Base-by-base conservation (phyloP, 2,113 vertebrate species). In the Daboia siamensis region DNA sequence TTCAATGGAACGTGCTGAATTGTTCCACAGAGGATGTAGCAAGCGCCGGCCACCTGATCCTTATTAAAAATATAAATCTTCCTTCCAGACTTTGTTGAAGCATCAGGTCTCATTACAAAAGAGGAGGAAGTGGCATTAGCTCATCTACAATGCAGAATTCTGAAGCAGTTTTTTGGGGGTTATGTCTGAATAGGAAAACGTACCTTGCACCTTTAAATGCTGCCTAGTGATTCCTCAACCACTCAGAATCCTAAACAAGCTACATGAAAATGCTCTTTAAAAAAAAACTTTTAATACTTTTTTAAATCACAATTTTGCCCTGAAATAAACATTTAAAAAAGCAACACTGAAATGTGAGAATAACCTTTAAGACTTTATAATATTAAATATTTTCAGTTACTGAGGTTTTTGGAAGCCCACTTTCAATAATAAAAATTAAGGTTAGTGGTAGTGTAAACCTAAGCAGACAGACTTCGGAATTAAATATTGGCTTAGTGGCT, bases 41-140 rank as follows among this genome's bases (percentile, higher is more conserved):
- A 89, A 51, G 92, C 88, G 90, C 80, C 55, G 80, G 88, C 86
- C 92, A 91, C 87, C 1, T 91, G 61, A 90, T 93, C 93, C 95
- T 97, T 97, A 97, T 97, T 97, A 97, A 97, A 97, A 96, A 95
- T 93, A 97, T 96, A 96, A 96, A 96, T 97, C 94, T 97, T 61
- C 92, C 86, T 95, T 93, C 92, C 90, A 95, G 94, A 85, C 80
- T 96, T 94, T 20, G 48, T 0, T 93, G 94, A 94, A 92, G 92
- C 90, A 95, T 92, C 6, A 13, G 56, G 17, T 55, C 92, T 93
- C 92, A 95, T 93, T 93, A 95, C 90, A 91, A 90, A 54, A 88
- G 88, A 96, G 44, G 13, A 95, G 61, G 94, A 94, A 94, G 90
- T 93, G 15, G 15, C 15, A 57, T 23, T 20, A n/a, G n/a, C 26